Conservation (phyloP, 2,888 invertebrate species). For the Lasioglossum marginatum region DNA sequence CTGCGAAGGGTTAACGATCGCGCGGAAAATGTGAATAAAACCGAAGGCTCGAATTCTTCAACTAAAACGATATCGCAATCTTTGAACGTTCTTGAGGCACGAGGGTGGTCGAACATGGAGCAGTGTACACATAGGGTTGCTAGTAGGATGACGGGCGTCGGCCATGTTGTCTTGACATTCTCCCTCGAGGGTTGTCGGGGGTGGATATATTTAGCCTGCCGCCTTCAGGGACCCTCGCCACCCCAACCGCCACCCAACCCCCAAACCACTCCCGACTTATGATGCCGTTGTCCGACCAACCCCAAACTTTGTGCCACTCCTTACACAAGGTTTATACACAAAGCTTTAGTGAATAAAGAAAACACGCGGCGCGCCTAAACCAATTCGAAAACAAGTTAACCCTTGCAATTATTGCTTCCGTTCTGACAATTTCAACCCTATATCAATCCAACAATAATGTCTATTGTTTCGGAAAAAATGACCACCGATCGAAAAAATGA, state of each 20-base stretch:
- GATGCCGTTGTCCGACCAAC: conserved; percentile 82
- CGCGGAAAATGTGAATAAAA: conserved; percentile 24
- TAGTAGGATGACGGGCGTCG: conserved; percentile 83
- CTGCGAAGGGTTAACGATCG: conserved; percentile 8
- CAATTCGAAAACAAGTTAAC: conserved; percentile 46
- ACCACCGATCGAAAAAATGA: too few species aligned
- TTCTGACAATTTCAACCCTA: not conserved
- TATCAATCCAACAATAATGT: not conserved
- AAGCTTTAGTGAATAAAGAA: conserved; percentile 69
- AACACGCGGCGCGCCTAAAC: conserved; percentile 56
- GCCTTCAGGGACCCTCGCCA: conserved; percentile 82
- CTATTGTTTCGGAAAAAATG: not conserved
- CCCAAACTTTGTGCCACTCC: conserved; percentile 76
- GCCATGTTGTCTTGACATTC: conserved; percentile 85
- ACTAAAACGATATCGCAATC: conserved; percentile 55
- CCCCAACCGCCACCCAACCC: conserved; percentile 76
- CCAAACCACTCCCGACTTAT: conserved; percentile 82
- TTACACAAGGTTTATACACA: conserved; percentile 70
- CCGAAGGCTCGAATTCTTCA: conserved; percentile 18
- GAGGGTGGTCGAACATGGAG: conserved; percentile 76
- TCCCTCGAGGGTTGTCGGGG: conserved; percentile 81
- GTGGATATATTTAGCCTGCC: conserved; percentile 84
- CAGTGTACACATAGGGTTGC: conserved; percentile 80
- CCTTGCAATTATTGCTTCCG: not conserved
- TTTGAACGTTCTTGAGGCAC: conserved; percentile 75